These are phyloP conservation scores for Caerostris darwini DNA, from an alignment of 1,140 invertebrate species.

Conservation along the genomic window DNA sequence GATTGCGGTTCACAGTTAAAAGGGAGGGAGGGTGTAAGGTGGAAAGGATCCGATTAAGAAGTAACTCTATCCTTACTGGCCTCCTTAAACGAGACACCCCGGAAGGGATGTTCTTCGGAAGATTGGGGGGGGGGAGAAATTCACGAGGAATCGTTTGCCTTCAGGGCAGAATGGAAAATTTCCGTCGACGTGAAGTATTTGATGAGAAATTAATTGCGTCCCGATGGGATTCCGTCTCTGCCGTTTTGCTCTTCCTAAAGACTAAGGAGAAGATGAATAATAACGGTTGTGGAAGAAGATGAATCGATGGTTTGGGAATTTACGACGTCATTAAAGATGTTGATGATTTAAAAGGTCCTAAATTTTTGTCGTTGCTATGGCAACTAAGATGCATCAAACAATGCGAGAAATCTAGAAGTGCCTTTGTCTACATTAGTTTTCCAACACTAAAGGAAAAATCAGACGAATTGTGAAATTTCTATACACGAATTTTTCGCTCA, in stretches of 20 bases:
- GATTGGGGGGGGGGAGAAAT: not conserved
- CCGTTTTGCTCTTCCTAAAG: not conserved
- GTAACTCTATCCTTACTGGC: slow-evolving; percentile 41
- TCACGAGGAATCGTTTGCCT: not conserved
- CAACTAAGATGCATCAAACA: too few relatives aligned
- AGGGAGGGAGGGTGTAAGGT: not conserved
- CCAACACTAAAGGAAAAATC: too few relatives aligned
- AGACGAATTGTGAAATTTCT: too few relatives aligned
- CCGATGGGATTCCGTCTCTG: not conserved
- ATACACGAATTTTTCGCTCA: too few relatives aligned
- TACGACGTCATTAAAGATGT: not conserved
- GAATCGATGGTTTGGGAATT: not conserved
- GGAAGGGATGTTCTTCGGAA: not conserved
- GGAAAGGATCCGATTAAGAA: slow-evolving; percentile 54
- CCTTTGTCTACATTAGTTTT: too few relatives aligned
- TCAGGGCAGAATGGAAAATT: not conserved
- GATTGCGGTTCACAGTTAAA: not conserved
- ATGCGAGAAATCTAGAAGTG: too few relatives aligned
- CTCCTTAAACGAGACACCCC: slow-evolving; percentile 56
- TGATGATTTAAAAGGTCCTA: too few relatives aligned
- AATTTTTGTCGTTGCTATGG: too few relatives aligned
- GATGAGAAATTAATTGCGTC: slow-evolving; percentile 29
- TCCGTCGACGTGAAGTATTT: not conserved
- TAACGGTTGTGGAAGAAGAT: not conserved
- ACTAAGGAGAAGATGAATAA: not conserved